A percentile compares a stretch with the other conserved stretches of the same genome.
phyloP scores from a whole-genome alignment of 1,140 invertebrate genomes.

The Neomicropteryx cornuta region DNA sequence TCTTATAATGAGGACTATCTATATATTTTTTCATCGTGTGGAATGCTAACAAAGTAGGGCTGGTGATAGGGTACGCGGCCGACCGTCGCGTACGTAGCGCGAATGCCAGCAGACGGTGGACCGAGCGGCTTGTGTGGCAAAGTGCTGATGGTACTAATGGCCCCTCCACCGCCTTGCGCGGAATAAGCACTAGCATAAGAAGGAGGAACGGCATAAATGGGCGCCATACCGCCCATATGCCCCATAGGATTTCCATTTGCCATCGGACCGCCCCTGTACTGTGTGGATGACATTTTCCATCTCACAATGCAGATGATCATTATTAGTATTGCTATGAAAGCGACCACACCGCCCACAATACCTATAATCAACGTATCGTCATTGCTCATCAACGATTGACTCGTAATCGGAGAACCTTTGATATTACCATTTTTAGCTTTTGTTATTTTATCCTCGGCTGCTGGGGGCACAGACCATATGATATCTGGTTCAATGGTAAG shows the following conservation, averaged over 20 bases:
- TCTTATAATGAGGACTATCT: constrained; percentile 29
- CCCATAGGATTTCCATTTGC: constrained; percentile 40
- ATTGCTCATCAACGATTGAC: constrained; percentile 53
- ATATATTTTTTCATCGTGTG: constrained; percentile 41
- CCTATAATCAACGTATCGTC: constrained; percentile 87
- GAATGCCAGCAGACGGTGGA: constrained; percentile 42
- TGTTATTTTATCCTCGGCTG: constrained; percentile 37
- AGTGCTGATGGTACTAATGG: constrained; percentile 43
- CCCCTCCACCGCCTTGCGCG: constrained; percentile 31
- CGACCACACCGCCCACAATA: constrained; percentile 83
- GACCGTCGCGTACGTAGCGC: constrained; percentile 34
- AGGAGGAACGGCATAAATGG: constrained; percentile 38
- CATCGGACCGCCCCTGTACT: constrained; percentile 53
- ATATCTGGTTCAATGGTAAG: constrained; percentile 68
- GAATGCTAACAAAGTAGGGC: constrained; percentile 40
- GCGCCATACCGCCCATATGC: constrained; percentile 37
- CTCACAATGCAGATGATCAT: constrained; percentile 81
- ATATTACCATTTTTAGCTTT: constrained; percentile 42
- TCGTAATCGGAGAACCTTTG: constrained; percentile 44
- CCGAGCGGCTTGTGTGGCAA: constrained; percentile 47
- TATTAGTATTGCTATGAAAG: constrained; percentile 78
- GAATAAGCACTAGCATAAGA: constrained; percentile 40
- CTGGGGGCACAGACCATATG: constrained; percentile 71
- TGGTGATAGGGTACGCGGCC: constrained; percentile 28
- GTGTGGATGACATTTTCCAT: constrained; percentile 49